phyloP scores from a whole-genome alignment of 2,888 invertebrate species.

The Limulus polyphemus region DNA sequence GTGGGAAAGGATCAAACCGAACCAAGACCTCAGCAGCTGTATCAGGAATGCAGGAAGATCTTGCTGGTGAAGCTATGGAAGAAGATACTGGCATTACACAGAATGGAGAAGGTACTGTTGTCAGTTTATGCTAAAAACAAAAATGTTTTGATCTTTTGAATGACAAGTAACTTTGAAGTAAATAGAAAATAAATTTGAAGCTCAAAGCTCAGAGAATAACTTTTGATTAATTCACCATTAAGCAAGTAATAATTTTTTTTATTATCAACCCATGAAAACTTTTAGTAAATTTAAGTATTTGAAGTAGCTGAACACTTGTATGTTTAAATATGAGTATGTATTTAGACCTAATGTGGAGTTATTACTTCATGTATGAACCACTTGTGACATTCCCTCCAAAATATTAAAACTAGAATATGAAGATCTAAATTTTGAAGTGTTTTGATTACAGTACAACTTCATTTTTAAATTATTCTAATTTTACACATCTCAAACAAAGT shows the following conservation, averaged over 20 bases:
- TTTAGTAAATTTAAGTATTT: no score
- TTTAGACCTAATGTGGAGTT: not conserved
- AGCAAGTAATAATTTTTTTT: no score
- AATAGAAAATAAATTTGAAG: constrained; percentile 1
- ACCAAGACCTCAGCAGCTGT: constrained; percentile 9
- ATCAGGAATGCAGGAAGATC: constrained; percentile 16
- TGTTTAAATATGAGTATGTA: no score
- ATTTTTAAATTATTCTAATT: no score
- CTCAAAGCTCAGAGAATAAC: no score
- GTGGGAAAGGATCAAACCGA: constrained; percentile 6
- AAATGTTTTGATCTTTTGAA: not conserved
- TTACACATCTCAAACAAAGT: no score
- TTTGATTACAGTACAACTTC: not conserved
- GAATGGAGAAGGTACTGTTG: not conserved
- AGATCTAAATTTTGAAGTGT: not conserved
- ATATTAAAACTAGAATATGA: not conserved
- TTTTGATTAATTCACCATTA: no score
- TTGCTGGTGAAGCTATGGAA: constrained; percentile 24
- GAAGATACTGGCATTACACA: constrained; percentile 19
- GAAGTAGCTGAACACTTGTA: no score
- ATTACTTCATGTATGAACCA: not conserved
- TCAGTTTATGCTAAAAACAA: not conserved
- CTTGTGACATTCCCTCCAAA: not conserved
- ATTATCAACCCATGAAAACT: no score
- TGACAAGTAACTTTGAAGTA: not conserved